Conservation (phyloP, 1,140 invertebrate species). For the Drosophila erecta region DNA sequence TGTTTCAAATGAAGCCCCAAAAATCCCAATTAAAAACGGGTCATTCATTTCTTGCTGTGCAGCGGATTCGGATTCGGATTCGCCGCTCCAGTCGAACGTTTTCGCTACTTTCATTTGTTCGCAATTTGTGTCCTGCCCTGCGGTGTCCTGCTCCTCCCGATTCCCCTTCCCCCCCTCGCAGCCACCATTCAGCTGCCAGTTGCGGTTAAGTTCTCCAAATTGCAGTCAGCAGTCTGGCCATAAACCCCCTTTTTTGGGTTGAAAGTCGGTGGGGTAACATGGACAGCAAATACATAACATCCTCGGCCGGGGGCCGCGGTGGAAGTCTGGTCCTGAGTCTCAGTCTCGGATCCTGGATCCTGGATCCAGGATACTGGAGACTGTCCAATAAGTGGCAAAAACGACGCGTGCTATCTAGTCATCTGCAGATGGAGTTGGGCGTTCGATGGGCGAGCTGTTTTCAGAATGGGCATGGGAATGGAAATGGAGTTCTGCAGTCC, state of each 20-base stretch:
- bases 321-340: not conserved
- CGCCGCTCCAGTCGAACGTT: conserved; percentile 57
- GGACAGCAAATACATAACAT: conserved; percentile 41
- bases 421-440: conserved; percentile 46
- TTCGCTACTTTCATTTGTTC: conserved; percentile 82
- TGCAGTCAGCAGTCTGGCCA: conserved; percentile 73
- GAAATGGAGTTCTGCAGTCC: conserved; percentile 10
- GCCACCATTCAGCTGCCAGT: conserved; percentile 30
- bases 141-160: conserved; percentile 41
- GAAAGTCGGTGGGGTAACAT: conserved; percentile 2
- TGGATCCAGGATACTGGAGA: conserved; percentile 44
- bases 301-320: not conserved
- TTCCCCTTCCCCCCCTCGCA: not conserved
- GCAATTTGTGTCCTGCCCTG: conserved; percentile 78
- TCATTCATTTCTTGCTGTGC: conserved; percentile 1
- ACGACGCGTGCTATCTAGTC: conserved; percentile 71
- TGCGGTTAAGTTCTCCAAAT: conserved; percentile 82
- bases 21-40: not conserved
- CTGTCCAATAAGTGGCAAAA: conserved; percentile 76
- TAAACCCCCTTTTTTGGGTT: conserved; percentile 15
- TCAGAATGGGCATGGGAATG: conserved; percentile 4
- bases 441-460: not conserved
- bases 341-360: conserved; percentile 9
- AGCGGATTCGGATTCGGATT: conserved; percentile 1
- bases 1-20: too few species aligned